Evolutionary conservation across 1,140 invertebrate genomes (phyloP), one percentile per base, ranked within the genome.

Genomic region (Scaptomyza hsui): DNA sequence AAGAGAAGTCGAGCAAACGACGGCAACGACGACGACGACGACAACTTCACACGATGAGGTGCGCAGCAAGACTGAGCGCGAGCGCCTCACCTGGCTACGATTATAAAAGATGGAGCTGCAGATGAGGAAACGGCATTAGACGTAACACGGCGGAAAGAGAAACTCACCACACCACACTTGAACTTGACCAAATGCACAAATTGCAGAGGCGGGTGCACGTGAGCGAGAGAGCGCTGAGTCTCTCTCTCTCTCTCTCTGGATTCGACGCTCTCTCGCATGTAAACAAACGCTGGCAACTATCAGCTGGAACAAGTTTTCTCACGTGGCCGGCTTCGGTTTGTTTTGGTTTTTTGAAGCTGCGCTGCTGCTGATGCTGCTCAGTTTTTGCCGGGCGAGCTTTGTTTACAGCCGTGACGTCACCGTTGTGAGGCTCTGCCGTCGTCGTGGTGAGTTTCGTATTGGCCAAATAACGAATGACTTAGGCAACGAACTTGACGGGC

Each of bases 141-240:
- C 44, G 52, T 56, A 70, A 69, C 61, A 24, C 61, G 62, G 75
- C 59, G 39, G 39, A 49, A 55, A 55, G 59, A 52, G 64, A 73
- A 73, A 88, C 47, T 35, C 78, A 76, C 19, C 12, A 41, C 81
- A 86, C 78, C 82, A 88, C 82, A 82, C 78, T 89, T 88, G 82
- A 88, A 88, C 82, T 88, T 88, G 82, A 88, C 82, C 83, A 88
- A 88, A 88, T 88, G 83, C 83, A 89, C 78, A 82, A 88, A 89
- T 89, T 89, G 83, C 82, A 82, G 83, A 89, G 74, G 75, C 55
- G 57, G 49, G 37, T 45, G 45, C 53, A 72, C 55, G 63, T 61
- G 63, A 68, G 53, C 53, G 24, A 9, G 63, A 68, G 57, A 48
- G 57, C 10, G 26, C 3, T 39, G 12, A n/a, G 19, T 35, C 18